A percentile compares a stretch with the other conserved stretches of the same genome.
These are phyloP conservation scores for Cataglyphis livida DNA, from an alignment of 2,888 invertebrate genomes.

Conservation along the genomic window DNA sequence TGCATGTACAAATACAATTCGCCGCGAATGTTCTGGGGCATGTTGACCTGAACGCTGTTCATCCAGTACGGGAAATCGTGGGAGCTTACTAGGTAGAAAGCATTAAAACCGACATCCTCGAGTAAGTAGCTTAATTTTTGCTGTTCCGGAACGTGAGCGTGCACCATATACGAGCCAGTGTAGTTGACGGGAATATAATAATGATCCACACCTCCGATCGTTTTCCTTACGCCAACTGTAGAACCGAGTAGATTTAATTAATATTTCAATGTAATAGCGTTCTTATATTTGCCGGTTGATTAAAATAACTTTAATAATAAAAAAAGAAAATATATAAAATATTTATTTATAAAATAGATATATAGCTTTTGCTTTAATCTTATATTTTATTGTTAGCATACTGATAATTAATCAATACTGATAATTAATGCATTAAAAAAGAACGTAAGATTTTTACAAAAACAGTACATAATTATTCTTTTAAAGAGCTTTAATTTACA, in stretches of 20 bases:
- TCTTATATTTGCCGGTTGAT: neutral
- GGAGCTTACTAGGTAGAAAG: slow-evolving; percentile 88
- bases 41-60: slow-evolving; percentile 86
- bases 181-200: slow-evolving; percentile 89
- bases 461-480: neutral
- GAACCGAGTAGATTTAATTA: neutral
- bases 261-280: neutral
- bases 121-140: slow-evolving; percentile 90
- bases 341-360: neutral
- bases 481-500: neutral
- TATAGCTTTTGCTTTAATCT: neutral
- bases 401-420: neutral
- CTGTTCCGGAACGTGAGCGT: slow-evolving; percentile 87
- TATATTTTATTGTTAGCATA: neutral
- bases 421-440: neutral
- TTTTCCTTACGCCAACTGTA: slow-evolving; percentile 62
- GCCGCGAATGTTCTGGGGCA: slow-evolving; percentile 87
- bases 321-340: neutral
- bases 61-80: slow-evolving; percentile 90
- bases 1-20: slow-evolving; percentile 89
- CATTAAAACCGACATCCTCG: slow-evolving; percentile 90
- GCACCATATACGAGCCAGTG: slow-evolving; percentile 84
- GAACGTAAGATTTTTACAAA: neutral
- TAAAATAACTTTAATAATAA: neutral
- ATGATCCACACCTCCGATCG: slow-evolving; percentile 80